These are phyloP conservation scores for Ypsolopha scabrella DNA, from an alignment of 2,888 invertebrate genomes.

Conservation along the genomic window DNA sequence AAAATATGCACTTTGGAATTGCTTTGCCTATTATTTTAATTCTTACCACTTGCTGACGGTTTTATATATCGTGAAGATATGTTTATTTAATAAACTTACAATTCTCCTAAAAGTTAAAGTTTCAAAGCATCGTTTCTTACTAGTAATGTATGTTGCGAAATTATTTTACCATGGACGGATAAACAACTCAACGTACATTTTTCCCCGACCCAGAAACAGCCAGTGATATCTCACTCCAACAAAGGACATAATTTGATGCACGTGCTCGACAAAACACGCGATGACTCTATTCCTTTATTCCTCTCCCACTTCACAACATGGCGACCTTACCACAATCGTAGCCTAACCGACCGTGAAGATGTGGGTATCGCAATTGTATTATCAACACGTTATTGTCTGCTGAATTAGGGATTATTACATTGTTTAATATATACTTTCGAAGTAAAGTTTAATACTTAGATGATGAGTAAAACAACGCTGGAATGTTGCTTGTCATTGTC, in stretches of 20 bases:
- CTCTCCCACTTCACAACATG: too few relatives aligned
- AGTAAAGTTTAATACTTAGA: too few relatives aligned
- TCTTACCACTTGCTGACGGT: too few relatives aligned
- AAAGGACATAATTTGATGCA: constrained; percentile 2
- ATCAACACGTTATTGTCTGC: background rate
- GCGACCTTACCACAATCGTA: background rate
- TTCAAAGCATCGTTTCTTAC: background rate
- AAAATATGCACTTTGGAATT: too few relatives aligned
- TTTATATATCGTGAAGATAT: too few relatives aligned
- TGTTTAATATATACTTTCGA: background rate
- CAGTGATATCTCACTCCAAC: background rate
- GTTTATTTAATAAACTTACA: too few relatives aligned
- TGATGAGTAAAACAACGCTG: too few relatives aligned
- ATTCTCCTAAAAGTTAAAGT: too few relatives aligned
- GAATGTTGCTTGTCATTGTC: too few relatives aligned
- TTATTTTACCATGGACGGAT: background rate
- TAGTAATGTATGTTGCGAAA: background rate
- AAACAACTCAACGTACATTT: background rate
- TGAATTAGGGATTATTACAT: background rate
- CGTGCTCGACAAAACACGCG: constrained; percentile 1
- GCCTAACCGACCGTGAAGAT: background rate
- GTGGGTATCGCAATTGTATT: background rate
- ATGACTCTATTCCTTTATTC: background rate
- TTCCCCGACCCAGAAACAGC: background rate
- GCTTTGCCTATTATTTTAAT: too few relatives aligned